phyloP scores from a whole-genome alignment of 2,888 invertebrate species.

The Tipula unca region DNA sequence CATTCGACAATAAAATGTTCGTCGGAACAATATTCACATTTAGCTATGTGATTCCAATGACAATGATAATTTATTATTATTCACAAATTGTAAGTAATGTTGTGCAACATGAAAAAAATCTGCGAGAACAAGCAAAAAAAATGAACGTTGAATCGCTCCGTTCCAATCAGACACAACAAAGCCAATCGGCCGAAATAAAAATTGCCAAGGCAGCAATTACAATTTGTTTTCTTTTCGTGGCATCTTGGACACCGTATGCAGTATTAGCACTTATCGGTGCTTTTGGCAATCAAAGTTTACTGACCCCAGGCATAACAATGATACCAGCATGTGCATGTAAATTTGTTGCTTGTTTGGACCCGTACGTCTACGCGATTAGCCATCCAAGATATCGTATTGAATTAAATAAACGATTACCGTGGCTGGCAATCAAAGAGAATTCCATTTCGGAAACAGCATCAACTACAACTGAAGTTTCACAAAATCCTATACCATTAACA shows the following conservation, averaged over 20 bases:
- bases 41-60: conserved; percentile 69
- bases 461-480: conserved; percentile 42
- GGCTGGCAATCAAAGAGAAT: conserved; percentile 56
- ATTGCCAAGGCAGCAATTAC: conserved; percentile 85
- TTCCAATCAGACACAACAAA: conserved; percentile 54
- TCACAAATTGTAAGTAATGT: conserved; percentile 82
- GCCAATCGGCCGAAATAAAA: conserved; percentile 67
- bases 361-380: conserved; percentile 83
- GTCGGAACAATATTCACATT: conserved; percentile 67
- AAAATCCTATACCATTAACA: conserved; percentile 35
- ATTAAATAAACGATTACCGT: conserved; percentile 70
- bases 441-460: conserved; percentile 51
- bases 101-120: conserved; percentile 66
- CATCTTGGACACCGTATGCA: conserved; percentile 88
- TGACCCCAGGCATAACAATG: conserved; percentile 72
- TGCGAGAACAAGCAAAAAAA: conserved; percentile 59
- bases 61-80: conserved; percentile 71
- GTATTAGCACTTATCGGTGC: conserved; percentile 72
- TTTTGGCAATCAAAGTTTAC: conserved; percentile 63
- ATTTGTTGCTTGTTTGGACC: conserved; percentile 83
- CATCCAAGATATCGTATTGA: conserved; percentile 82
- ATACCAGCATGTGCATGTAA: conserved; percentile 81
- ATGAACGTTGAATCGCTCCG: conserved; percentile 84
- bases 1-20: conserved; percentile 69
- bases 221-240: conserved; percentile 73